Base-by-base conservation (phyloP, 1,140 invertebrate genomes). In the Akabosia matsudoensis region DNA sequence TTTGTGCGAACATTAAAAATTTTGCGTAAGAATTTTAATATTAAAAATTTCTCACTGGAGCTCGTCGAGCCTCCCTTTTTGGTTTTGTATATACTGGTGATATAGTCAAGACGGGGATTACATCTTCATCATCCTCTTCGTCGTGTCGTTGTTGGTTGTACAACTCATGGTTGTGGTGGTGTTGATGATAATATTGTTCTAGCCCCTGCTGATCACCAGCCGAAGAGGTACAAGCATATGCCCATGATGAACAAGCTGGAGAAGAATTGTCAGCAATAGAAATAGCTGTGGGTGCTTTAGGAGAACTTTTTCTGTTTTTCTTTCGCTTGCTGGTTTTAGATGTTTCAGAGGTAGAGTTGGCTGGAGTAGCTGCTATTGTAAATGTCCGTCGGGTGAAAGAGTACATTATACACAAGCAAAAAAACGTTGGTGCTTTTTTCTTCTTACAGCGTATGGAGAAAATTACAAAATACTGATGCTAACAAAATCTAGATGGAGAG, bases 371-470 rank as follows among this genome's bases (percentile, higher is more conserved):
- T n/a, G 54, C 24, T 16, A 24, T 61, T n/a, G 54, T 61, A 61
- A n/a, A 61, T 61, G 14, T 61, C 24, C 54, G 14, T 61, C 54
- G 7, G 14, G 61, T 67, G 61, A 67, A 67, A 67, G 61, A 67
- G 61, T 67, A 67, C 61, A 67, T 67, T n/a, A 67, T 67, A 16
- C 22, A 16, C 7, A n/a, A n/a, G n/a, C n/a, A 51, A 51, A 13
- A 13, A 13, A 51, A n/a, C 24, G 14, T 22, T 7, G 24, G 14
- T 61, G 54, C 24, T 7, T n/a, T 7, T 61, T 4, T 14, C 7
- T 61, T 14, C 14, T n/a, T 61, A 61, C 7, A 61, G 4, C 3
- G 24, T 61, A n/a, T 22, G 14, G 54, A 61, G 24, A 22, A 61
- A 22, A 61, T 61, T 13, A 61, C 24, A n/a, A n/a, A 22, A 61